Evolutionary conservation across 2,113 vertebrate species (phyloP).

Genomic region (Pangasianodon gigas): DNA sequence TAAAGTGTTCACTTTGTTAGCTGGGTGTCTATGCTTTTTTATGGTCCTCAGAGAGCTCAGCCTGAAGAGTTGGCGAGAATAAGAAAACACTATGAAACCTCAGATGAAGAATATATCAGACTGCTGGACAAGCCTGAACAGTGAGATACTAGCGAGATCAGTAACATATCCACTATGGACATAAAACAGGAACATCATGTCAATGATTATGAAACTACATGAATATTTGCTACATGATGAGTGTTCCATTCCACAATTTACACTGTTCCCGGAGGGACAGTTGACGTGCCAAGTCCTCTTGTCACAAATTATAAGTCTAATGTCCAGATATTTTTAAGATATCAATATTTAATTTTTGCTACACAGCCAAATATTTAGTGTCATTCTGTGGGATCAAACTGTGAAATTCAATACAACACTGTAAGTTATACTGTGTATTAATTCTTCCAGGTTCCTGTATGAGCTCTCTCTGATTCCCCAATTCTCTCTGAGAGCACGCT

Average conservation of each 20-base stretch:
- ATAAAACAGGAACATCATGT: not conserved
- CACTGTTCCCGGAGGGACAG: not conserved
- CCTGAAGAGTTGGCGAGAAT: slow-evolving; percentile 90
- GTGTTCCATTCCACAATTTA: slow-evolving; percentile 9
- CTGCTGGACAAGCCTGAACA: slow-evolving; percentile 97
- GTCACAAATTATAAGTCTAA: not conserved
- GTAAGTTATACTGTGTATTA: not conserved
- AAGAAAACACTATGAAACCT: slow-evolving; percentile 84
- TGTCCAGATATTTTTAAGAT: not conserved
- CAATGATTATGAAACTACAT: not conserved
- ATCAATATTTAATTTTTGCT: no score
- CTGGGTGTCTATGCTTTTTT: not conserved
- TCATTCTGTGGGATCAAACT: not conserved
- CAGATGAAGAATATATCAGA: slow-evolving; percentile 86
- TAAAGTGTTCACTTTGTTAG: not conserved
- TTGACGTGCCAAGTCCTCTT: not conserved
- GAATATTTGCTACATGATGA: not conserved
- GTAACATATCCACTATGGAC: not conserved
- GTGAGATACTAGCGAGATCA: slow-evolving; percentile 73
- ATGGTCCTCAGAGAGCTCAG: slow-evolving; percentile 82
- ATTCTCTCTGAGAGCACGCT: slow-evolving; percentile 85
- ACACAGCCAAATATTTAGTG: not conserved
- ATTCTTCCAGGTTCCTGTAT: slow-evolving; percentile 84
- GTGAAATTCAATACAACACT: not conserved
- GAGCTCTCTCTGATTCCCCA: slow-evolving; percentile 93